Percentiles rank a stretch among this genome's conserved stretches.
Evolutionary conservation across 2,797 vertebrate species (phyloP).

Genomic region (Triplophysa yarkandensis): DNA sequence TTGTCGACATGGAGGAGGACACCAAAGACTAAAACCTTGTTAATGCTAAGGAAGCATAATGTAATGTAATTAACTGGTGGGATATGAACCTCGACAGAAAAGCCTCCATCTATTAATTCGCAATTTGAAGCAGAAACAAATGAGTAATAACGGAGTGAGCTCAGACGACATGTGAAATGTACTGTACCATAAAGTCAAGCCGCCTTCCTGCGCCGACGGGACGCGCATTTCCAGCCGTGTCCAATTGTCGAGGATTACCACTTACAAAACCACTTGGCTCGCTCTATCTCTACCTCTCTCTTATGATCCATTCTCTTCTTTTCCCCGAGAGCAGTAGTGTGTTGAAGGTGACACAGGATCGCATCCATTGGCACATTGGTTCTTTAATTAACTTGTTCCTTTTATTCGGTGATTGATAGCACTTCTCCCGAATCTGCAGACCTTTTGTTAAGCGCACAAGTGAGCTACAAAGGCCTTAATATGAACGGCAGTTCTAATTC

Average conservation of each 20-base stretch:
- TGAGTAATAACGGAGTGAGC: slow-evolving; percentile 29
- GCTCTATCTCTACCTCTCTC: background rate
- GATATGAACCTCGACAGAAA: slow-evolving; percentile 31
- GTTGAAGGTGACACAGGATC: slow-evolving; percentile 54
- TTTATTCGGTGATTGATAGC: slow-evolving; percentile 50
- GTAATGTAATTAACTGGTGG: slow-evolving; percentile 51
- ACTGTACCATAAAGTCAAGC: slow-evolving; percentile 29
- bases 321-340: background rate
- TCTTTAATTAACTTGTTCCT: slow-evolving; percentile 53
- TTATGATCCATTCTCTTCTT: background rate
- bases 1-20: slow-evolving; percentile 17
- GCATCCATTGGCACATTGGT: slow-evolving; percentile 31
- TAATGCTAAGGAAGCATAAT: slow-evolving; percentile 26
- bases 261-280: background rate
- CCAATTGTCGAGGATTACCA: slow-evolving; percentile 36
- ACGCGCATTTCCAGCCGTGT: slow-evolving; percentile 25
- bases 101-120: slow-evolving; percentile 51
- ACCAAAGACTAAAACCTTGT: slow-evolving; percentile 17
- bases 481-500: slow-evolving; percentile 24
- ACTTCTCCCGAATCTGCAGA: background rate
- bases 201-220: background rate
- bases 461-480: background rate
- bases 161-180: slow-evolving; percentile 25
- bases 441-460: slow-evolving; percentile 28
- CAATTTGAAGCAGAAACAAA: slow-evolving; percentile 47